Evolutionary conservation across 2,888 invertebrate species (phyloP).

Genomic region (Anthrax anthrax): DNA sequence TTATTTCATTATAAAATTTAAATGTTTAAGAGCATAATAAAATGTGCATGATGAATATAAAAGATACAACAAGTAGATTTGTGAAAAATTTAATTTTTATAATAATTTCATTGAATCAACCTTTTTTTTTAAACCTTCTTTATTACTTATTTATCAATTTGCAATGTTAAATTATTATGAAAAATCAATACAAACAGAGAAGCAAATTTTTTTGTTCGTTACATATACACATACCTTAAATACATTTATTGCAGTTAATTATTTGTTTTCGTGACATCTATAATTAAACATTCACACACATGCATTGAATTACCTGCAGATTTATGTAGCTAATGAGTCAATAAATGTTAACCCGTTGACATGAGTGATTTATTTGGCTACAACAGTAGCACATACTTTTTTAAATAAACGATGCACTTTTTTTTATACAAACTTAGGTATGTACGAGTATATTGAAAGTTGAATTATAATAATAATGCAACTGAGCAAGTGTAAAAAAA

Average conservation of each 20-base stretch:
- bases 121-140: neutral
- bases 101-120: neutral
- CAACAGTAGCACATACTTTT: neutral
- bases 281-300: conserved; percentile 18
- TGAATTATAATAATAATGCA: neutral
- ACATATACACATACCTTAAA: too few relatives aligned
- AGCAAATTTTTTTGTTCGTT: too few relatives aligned
- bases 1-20: too few relatives aligned
- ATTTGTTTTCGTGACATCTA: conserved; percentile 20
- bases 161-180: too few relatives aligned
- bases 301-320: conserved; percentile 11
- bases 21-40: too few relatives aligned
- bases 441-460: neutral
- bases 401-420: too few relatives aligned
- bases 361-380: conserved; percentile 17
- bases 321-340: conserved; percentile 19
- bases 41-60: too few relatives aligned
- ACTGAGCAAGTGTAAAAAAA: neutral
- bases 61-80: too few relatives aligned
- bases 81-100: too few relatives aligned
- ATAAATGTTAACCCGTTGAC: conserved; percentile 19
- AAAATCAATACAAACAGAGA: too few relatives aligned
- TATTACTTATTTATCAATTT: neutral
- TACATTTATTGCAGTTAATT: conserved; percentile 17
- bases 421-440: neutral